Evolutionary conservation across 2,888 invertebrate genomes (phyloP).

Genomic region (Aphrophora alni): DNA sequence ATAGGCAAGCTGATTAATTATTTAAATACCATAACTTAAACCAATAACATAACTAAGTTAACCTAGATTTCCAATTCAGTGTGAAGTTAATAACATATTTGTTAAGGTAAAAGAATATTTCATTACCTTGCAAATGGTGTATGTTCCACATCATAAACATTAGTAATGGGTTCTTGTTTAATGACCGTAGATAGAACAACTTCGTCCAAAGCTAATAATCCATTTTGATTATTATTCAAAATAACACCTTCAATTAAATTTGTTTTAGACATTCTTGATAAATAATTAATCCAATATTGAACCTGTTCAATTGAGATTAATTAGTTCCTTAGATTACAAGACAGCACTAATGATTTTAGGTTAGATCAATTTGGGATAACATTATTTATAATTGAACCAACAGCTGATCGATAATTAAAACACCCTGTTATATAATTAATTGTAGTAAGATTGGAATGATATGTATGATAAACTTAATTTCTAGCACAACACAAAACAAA

Average conservation of each 20-base stretch:
- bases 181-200: constrained; percentile 62
- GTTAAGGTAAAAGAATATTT: not conserved
- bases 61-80: too few relatives aligned
- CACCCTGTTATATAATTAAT: too few relatives aligned
- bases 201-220: constrained; percentile 74
- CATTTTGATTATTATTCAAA: constrained; percentile 57
- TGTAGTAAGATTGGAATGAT: too few relatives aligned
- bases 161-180: constrained; percentile 75
- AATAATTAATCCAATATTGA: too few relatives aligned
- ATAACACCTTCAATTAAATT: constrained; percentile 36
- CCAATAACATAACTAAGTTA: too few relatives aligned
- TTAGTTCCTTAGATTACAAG: too few relatives aligned
- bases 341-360: not conserved
- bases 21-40: too few relatives aligned
- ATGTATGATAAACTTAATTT: too few relatives aligned
- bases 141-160: constrained; percentile 80
- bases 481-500: not conserved
- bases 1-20: too few relatives aligned
- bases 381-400: too few relatives aligned
- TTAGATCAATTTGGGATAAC: not conserved
- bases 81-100: not conserved
- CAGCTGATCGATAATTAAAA: too few relatives aligned
- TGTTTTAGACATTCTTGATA: constrained; percentile 21
- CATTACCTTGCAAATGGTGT: constrained; percentile 83
- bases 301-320: too few relatives aligned